These are phyloP conservation scores for Meteorus colon DNA, from an alignment of 2,888 invertebrate genomes.

Conservation along the genomic window DNA sequence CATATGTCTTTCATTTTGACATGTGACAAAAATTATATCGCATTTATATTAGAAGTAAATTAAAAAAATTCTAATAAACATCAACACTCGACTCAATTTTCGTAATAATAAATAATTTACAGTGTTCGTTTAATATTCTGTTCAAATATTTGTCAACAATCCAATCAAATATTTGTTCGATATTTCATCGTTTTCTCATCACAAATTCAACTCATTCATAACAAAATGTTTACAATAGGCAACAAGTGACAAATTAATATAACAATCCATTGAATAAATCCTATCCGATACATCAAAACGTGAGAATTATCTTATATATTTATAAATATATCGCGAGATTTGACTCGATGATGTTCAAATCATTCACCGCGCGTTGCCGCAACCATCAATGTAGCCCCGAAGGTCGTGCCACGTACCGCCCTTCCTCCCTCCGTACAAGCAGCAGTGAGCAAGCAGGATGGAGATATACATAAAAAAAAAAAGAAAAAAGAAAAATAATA, in stretches of 20 bases:
- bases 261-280: neutral
- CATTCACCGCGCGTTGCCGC: constrained; percentile 22
- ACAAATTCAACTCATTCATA: no score
- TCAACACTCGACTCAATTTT: no score
- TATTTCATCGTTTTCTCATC: no score
- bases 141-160: no score
- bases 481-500: neutral
- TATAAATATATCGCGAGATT: neutral
- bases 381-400: constrained; percentile 35
- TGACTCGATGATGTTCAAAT: constrained; percentile 11
- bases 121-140: no score
- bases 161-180: no score
- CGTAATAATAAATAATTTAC: no score
- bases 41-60: neutral
- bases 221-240: neutral
- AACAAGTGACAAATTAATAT: neutral
- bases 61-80: neutral
- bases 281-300: constrained; percentile 26
- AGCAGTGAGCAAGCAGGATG: constrained; percentile 18
- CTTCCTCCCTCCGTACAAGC: constrained; percentile 28
- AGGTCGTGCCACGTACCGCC: constrained; percentile 35
- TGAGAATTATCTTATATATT: constrained; percentile 26
- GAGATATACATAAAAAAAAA: constrained; percentile 1
- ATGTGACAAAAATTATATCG: neutral
- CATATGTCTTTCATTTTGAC: constrained; percentile 34